Evolutionary conservation across 2,797 vertebrate genomes (phyloP), one percentile per base, ranked within the genome.

Genomic region (Sylvia borin): DNA sequence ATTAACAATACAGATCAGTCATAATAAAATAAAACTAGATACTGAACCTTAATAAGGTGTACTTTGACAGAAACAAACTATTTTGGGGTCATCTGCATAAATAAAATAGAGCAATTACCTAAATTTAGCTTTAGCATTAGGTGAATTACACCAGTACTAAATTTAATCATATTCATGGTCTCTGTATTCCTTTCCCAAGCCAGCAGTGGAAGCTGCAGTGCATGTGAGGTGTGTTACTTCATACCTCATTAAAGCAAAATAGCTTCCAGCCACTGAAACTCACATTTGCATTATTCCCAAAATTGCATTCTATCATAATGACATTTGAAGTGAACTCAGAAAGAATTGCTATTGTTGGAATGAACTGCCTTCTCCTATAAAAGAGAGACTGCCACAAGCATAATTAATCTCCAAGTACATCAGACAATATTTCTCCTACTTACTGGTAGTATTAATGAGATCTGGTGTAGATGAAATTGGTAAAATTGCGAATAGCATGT

Each of bases 391-490:
- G 45, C 70, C 92, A 91, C 45, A 26, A 95, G 73, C 66, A 75
- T 93, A 96, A 95, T 97, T 96, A 96, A 95, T 95, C 90, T 83
- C 72, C 80, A 95, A 84, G 51, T 42, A 85, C 31, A 92, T 88
- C 91, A 94, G 83, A 85, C 81, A 96, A 38, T 77, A 89, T 91
- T 93, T 93, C 91, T 81, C 79, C 54, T 79, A 82, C 54, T 94
- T 96, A 92, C 65, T 51, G 53, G 61, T 85, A 60, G 73, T 67
- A 93, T 86, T 96, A 96, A 92, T 90, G 87, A 96, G 85, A 93
- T 96, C 95, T 90, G 86, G 89, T 94, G 75, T 21, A 91, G 83
- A 93, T 76, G 31, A 94, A 93, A 88, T 45, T 48, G 40, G 60
- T 89, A 60, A 95, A 79, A 91, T 50, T 84, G 79, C 92, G 90